Base-by-base conservation (phyloP, 2,888 invertebrate species). In the Plebejus melissa region DNA sequence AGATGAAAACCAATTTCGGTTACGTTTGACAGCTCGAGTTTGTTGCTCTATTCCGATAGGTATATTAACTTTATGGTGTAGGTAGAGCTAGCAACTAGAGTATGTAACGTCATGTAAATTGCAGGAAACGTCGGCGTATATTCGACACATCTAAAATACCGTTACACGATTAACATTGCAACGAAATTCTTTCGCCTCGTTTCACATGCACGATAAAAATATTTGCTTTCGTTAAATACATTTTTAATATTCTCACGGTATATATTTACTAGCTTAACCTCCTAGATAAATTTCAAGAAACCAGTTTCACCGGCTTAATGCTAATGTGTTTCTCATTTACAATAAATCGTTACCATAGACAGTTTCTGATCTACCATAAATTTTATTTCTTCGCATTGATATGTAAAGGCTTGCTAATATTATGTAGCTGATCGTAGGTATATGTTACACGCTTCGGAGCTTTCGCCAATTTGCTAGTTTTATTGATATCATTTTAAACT, bases 171-270 rank as follows among this genome's bases (percentile, higher is more conserved):
- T 70, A n/a, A n/a, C 70, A 70, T 70, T 72, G 72, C 72, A 72
- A 72, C 72, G 13, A 72, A 72, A 16, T 72, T 32, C 50, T 54
- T 54, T 46, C 46, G 22, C 32, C 72, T 72, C 54, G 16, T 72
- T 72, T 54, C 50, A 72, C 72, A 54, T 50, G 72, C 72, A 41
- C 77, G 76, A 81, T 82, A 80, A 81, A 82, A 82, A 83, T 83
- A 74, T 54, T 74, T 65, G 65, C 65, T 65, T 65, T 74, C 50
- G 54, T 74, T 74, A 50, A 74, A 57, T 57, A 74, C 74, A 58
- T 32, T 72, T 72, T 54, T 28, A 50, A 72, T 50, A 50, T 72
- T 72, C 72, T 72, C 72, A 72, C 72, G 54, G 46, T 54, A 72
- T 54, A 28, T 65, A 65, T 50, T 50, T 28, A 72, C 72, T 50